Percentiles rank a stretch among this genome's conserved stretches.
Evolutionary conservation across 2,113 vertebrate species (phyloP).

Genomic region (Canis aureus): DNA sequence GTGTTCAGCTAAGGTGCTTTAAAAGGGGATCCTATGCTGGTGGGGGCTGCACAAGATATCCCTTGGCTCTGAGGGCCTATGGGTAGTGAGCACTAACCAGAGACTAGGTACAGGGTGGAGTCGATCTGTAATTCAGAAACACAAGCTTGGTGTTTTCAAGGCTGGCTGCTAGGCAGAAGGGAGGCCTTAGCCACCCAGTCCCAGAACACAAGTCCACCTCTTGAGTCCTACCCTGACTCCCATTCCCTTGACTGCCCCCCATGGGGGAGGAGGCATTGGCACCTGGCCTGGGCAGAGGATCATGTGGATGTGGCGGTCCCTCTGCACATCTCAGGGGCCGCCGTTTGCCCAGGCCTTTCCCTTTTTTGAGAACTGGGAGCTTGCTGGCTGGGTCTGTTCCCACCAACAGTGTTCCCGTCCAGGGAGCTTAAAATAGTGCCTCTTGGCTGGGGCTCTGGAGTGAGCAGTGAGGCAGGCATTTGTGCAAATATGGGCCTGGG

Average conservation of each 20-base stretch:
- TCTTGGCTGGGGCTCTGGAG: slow-evolving; percentile 83
- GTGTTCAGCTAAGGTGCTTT: neutral
- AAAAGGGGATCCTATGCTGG: neutral
- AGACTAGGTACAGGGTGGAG: neutral
- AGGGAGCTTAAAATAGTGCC: slow-evolving; percentile 90
- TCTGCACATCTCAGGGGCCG: neutral
- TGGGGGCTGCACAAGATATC: neutral
- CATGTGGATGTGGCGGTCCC: neutral
- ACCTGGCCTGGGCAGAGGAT: slow-evolving; percentile 9
- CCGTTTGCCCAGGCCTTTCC: slow-evolving; percentile 79
- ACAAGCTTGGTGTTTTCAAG: neutral
- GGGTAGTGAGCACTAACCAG: neutral
- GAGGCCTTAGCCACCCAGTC: neutral
- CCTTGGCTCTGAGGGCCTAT: neutral
- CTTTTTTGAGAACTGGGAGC: slow-evolving; percentile 88
- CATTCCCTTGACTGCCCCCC: neutral
- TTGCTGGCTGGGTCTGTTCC: slow-evolving; percentile 84
- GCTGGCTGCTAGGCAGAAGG: neutral
- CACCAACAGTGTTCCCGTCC: slow-evolving; percentile 88
- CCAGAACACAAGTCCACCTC: neutral
- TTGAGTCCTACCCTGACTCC: neutral
- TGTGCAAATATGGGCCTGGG: slow-evolving; percentile 92
- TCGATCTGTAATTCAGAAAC: neutral
- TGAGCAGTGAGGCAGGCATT: slow-evolving; percentile 80
- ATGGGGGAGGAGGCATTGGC: neutral